phyloP scores from a whole-genome alignment of 2,797 vertebrate genomes.

The Galaxias olidus region DNA sequence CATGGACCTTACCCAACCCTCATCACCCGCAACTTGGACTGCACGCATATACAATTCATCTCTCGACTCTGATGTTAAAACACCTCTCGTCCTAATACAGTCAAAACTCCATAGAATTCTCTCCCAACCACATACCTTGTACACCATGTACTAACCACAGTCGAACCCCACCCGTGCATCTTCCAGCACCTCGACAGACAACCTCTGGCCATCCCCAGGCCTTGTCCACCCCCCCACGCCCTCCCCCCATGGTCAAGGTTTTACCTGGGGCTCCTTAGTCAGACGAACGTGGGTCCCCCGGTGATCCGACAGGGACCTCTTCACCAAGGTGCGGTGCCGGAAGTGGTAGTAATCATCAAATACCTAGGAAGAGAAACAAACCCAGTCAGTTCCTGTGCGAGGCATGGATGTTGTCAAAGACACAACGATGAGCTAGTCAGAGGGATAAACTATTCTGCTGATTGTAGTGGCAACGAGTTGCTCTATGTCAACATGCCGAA shows the following conservation, averaged over 20 bases:
- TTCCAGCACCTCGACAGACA: no score
- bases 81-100: no score
- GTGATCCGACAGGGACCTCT: constrained; percentile 87
- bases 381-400: constrained; percentile 23
- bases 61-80: no score
- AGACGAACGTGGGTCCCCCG: constrained; percentile 80
- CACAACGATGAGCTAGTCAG: neutral
- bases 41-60: no score
- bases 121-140: no score
- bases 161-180: neutral
- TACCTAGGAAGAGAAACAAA: constrained; percentile 71
- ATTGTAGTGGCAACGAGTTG: no score
- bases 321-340: constrained; percentile 82
- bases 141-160: no score
- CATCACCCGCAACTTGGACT: neutral
- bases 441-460: no score
- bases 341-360: constrained; percentile 91
- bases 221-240: neutral
- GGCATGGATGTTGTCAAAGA: neutral
- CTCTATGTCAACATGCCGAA: no score
- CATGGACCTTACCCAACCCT: neutral
- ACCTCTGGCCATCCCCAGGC: no score
- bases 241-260: constrained; percentile 6
- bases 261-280: constrained; percentile 83
- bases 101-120: no score